A percentile compares a stretch with the other conserved stretches of the same genome.
Conservation (phyloP, 2,888 invertebrate species). For the Drepana falcataria region DNA sequence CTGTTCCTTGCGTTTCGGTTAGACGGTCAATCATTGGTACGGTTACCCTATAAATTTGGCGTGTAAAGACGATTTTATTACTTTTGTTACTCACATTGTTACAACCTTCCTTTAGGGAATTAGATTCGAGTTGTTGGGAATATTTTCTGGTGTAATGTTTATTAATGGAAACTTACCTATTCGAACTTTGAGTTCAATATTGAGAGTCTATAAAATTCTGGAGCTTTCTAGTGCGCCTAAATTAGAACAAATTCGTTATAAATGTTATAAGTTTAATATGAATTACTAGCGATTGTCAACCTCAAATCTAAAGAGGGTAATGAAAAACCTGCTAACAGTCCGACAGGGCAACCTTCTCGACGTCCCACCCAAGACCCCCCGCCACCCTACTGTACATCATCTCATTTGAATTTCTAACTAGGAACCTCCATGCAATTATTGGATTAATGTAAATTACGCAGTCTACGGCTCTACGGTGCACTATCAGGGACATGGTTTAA, state of each 20-base stretch:
- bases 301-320: neutral
- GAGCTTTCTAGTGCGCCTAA: no score
- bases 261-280: no score
- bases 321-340: neutral
- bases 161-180: no score
- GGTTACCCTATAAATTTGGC: constrained; percentile 46
- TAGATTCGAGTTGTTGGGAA: no score
- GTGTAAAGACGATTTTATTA: constrained; percentile 9
- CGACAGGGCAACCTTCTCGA: neutral
- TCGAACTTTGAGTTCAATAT: no score
- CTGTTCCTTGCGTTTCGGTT: constrained; percentile 49
- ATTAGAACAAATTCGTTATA: no score
- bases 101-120: no score
- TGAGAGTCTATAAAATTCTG: no score
- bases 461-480: constrained; percentile 81
- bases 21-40: constrained; percentile 52
- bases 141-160: no score
- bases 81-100: neutral
- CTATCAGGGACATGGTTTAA: constrained; percentile 77
- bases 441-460: constrained; percentile 95
- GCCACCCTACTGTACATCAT: constrained; percentile 81
- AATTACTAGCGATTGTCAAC: neutral
- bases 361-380: constrained; percentile 56
- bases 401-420: constrained; percentile 95
- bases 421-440: constrained; percentile 95